Evolutionary conservation across 2,797 vertebrate genomes (phyloP), one percentile per base, ranked within the genome.

Genomic region (Melopsittacus undulatus): DNA sequence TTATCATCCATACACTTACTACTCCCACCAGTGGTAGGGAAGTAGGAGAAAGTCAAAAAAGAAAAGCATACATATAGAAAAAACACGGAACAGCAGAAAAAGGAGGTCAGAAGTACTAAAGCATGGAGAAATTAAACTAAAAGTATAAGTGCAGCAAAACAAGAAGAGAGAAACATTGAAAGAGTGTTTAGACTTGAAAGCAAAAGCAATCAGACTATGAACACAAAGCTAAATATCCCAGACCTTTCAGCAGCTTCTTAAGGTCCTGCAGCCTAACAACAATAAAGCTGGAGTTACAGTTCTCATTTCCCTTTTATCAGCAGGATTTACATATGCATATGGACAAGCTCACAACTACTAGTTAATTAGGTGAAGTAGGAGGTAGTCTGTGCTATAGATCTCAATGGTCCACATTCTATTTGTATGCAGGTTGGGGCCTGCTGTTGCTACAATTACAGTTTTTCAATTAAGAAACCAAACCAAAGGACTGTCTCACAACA

Each of bases 381-480:
- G 66, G 54, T 73, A 45, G 42, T 19, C 59, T 34, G 21, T 76
- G 63, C 76, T 76, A 19, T 76, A 54, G 94, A 92, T 92, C 91
- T 93, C 90, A 70, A 1, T 45, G 77, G 87, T 72, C 80, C 80
- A 43, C 72, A 27, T 59, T 48, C 67, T 66, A 21, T 82, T 96
- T 10, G 40, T 86, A 87, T 79, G 87, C 86, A 76, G 29, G 46
- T 21, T 46, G 83, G 52, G 81, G 34, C 48, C 64, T 24, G 64
- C 45, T 54, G 83, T 69, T 89, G 94, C 61, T 94, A 87, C 92
- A 84, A 74, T 84, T 79, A 45, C 67, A 90, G 83, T 15, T 73
- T 89, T 92, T 94, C 92, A 93, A 89, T 92, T 92, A 92, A 89
- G 73, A 76, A 93, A 89, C 67, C 88, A 94, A 79, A 73, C 29